phyloP scores from a whole-genome alignment of 2,113 vertebrate genomes.

The Mionectes macconnelli region DNA sequence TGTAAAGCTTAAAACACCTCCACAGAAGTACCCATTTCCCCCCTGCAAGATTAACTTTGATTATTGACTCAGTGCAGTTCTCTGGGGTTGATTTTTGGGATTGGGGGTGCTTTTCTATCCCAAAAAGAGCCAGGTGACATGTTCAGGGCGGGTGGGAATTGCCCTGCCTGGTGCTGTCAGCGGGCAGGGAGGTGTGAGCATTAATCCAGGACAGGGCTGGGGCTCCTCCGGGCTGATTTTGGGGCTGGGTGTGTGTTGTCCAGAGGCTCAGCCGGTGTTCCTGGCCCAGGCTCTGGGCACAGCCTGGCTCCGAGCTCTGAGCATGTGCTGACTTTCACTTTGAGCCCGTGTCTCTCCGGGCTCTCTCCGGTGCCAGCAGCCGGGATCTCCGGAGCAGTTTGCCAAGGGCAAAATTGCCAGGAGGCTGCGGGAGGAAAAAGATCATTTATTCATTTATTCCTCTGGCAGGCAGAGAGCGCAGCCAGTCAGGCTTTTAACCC shows the following conservation, averaged over 20 bases:
- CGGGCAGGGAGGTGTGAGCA: accelerated
- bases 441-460: background rate
- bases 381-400: background rate
- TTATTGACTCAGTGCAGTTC: background rate
- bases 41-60: background rate
- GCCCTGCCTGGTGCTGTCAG: background rate
- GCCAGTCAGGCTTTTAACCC: background rate
- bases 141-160: background rate
- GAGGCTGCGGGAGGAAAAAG: background rate
- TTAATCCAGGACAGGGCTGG: accelerated
- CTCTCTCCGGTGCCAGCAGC: background rate
- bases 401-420: background rate
- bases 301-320: background rate
- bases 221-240: accelerated
- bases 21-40: background rate
- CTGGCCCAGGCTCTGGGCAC: background rate
- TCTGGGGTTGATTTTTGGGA: background rate
- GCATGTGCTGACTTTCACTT: conserved; percentile 21
- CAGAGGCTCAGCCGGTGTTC: background rate
- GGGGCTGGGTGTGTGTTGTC: accelerated
- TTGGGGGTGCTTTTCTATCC: background rate
- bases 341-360: background rate
- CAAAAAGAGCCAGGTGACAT: accelerated
- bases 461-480: background rate
- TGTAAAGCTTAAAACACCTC: background rate